Evolutionary conservation across 2,113 vertebrate genomes (phyloP), one percentile per base, ranked within the genome.

Genomic region (Podiceps cristatus): DNA sequence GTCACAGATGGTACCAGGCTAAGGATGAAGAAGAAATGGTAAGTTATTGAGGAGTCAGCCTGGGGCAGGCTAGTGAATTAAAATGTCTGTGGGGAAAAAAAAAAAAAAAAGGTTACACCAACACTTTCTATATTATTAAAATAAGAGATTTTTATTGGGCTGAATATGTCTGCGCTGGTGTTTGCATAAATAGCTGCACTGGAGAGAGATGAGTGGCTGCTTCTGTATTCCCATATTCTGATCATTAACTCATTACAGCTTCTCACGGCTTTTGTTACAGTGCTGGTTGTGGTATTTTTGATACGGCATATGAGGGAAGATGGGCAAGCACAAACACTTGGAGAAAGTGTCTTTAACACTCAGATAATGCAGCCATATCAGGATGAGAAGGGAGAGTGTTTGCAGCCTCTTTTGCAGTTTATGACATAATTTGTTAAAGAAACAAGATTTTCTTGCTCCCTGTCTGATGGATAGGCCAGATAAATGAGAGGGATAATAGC

Each of bases 371-470:
- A 86, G 49, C 45, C 7, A 0, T 55, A 59, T 67, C 71, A 66
- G 71, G 25, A 37, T 2, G 27, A 83, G n/a, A 88, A 88, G 47
- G 67, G 53, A 88, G 52, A 58, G 49, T 62, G 37, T 94, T 93
- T 64, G 56, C 67, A 89, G 60, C 66, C 35, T 88, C 50, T 95
- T 59, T 23, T 75, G 67, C 45, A 84, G 50, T 86, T 96, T 92
- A 93, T 97, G 93, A 92, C 60, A 75, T 90, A 84, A 96, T 93
- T 92, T 91, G 52, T 86, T 92, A 86, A 78, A 94, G 59, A 94
- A 95, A 83, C 69, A 92, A 79, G 31, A 74, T 90, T 94, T 96
- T 89, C 62, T 92, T 93, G 67, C 93, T 80, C 42, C 31, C 52
- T 53, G 7, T 77, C 76, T 81, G 84, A 73, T 60, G 25, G 79